Conservation (phyloP, 1,140 invertebrate genomes). For the Cyrtorhinus lividipennis region DNA sequence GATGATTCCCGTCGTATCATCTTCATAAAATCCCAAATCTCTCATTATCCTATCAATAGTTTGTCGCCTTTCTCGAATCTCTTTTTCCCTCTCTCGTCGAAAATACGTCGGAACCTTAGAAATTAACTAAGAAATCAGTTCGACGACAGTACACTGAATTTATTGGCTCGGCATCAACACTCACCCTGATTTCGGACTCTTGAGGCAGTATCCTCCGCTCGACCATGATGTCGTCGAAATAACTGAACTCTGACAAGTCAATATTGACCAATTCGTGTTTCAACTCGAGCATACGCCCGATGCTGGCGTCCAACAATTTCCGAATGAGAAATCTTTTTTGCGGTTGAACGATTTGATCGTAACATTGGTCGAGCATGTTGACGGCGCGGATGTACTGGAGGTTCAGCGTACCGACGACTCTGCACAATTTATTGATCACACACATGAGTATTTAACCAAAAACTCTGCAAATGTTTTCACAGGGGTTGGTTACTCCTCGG, state of each 20-base stretch:
- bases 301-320: constrained; percentile 58
- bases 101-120: constrained; percentile 12
- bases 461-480: too few species aligned
- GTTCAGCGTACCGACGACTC: constrained; percentile 45
- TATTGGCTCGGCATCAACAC: too few species aligned
- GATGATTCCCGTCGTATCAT: constrained; percentile 34
- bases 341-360: constrained; percentile 82
- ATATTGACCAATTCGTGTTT: constrained; percentile 76
- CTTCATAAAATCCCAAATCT: constrained; percentile 50
- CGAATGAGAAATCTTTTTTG: constrained; percentile 73
- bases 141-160: too few species aligned
- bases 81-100: constrained; percentile 43
- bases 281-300: constrained; percentile 59
- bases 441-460: too few species aligned
- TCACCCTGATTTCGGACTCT: constrained; percentile 23
- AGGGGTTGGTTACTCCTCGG: too few species aligned
- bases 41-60: constrained; percentile 48
- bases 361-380: constrained; percentile 55
- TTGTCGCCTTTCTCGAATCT: constrained; percentile 40
- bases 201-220: constrained; percentile 38
- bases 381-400: constrained; percentile 65
- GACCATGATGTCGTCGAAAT: constrained; percentile 61
- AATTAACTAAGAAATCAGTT: too few species aligned
- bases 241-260: constrained; percentile 70
- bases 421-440: not conserved